Evolutionary conservation across 1,140 invertebrate species (phyloP), one percentile per base, ranked within the genome.

Genomic region (Drosophila mayri): DNA sequence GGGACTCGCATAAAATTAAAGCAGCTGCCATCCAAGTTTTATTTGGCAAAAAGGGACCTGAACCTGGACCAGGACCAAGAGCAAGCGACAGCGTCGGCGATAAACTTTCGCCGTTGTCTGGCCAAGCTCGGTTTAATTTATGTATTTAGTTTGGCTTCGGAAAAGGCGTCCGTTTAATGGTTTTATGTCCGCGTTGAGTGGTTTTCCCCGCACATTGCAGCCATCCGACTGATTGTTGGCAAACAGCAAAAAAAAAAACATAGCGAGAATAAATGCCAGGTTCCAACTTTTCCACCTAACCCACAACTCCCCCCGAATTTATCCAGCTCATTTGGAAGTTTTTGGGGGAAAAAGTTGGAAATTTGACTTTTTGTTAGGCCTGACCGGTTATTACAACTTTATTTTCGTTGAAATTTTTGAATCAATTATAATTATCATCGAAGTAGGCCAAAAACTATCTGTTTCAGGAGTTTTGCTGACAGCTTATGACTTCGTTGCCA

Each of bases 81-180:
- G 16, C 46, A 16, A 54, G 18, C 32, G 32, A 37, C 32, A 65
- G 60, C 65, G 47, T 55, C 72, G 35, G 66, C 54, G 61, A 76
- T 54, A 79, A 85, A 78, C 64, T 85, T 85, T 85, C 46, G 61
- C 78, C 70, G 70, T 46, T 55, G 60, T 78, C 64, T 73, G 65
- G 64, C 50, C 61, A 62, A 66, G 72, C 58, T 59, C 49, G 47
- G 55, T 75, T 79, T 88, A 88, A 88, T 88, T 81, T 88, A 88
- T 84, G 84, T 84, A 81, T 88, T 84, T 81, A 88, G 84, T 88
- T 90, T 73, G 55, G 49, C 52, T 79, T 86, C 74, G 67, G 49
- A 64, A 72, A 84, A 74, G 74, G 76, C 80, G 75, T 81, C 61
- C 54, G 38, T 64, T 72, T 83, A 83, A 81, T 85, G 77, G 68